Conservation (phyloP, 1,140 invertebrate species). For the Myzus persicae region DNA sequence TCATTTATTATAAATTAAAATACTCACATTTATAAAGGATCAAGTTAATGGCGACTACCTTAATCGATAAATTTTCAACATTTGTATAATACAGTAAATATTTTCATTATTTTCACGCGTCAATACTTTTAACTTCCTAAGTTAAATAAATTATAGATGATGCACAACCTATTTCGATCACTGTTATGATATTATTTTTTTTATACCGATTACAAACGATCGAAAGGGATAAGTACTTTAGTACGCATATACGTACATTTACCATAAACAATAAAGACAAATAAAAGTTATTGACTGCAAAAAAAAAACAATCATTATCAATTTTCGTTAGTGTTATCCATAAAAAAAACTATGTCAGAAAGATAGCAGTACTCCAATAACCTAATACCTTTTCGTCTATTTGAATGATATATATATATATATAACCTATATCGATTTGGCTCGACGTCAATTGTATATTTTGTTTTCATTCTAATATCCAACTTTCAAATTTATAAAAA, state of each 20-base stretch:
- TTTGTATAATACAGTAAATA: background rate
- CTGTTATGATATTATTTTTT: background rate
- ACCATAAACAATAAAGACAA: background rate
- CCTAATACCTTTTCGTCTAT: background rate
- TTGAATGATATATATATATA: too few species aligned
- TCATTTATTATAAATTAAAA: background rate
- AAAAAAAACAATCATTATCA: too few species aligned
- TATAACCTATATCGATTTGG: background rate
- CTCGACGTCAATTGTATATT: background rate
- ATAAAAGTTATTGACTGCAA: background rate
- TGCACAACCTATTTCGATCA: background rate
- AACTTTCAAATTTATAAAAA: background rate
- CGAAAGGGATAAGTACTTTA: background rate
- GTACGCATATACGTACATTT: background rate
- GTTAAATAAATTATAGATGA: background rate
- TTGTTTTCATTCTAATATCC: background rate
- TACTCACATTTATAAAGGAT: background rate
- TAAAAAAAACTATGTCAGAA: constrained; percentile 2
- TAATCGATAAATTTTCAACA: background rate
- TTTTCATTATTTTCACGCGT: background rate
- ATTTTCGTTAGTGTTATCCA: background rate
- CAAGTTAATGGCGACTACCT: background rate
- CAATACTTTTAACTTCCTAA: background rate
- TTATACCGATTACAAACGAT: background rate
- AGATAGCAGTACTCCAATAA: background rate